These are phyloP conservation scores for Eutolmus rufibarbis DNA, from an alignment of 2,888 invertebrate species.

Conservation along the genomic window DNA sequence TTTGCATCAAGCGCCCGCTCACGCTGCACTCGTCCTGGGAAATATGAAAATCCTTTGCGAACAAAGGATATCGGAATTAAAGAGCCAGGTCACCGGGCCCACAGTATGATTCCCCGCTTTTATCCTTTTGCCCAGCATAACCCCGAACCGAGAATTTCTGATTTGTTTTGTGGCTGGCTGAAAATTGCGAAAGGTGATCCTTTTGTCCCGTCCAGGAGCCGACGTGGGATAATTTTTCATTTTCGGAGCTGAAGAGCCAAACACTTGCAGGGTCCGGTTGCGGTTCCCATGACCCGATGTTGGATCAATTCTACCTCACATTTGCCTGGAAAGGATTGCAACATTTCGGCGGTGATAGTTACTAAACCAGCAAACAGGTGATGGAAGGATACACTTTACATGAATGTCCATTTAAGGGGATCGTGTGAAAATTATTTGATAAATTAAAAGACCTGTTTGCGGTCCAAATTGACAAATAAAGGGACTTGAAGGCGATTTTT, in stretches of 20 bases:
- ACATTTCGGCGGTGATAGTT: background rate
- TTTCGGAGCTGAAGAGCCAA: background rate
- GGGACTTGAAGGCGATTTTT: background rate
- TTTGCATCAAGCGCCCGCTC: constrained; percentile 15
- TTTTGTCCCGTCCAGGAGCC: constrained; percentile 20
- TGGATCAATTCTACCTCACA: background rate
- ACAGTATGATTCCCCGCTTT: constrained; percentile 16
- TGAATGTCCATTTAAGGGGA: background rate
- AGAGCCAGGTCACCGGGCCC: constrained; percentile 4
- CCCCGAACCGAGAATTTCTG: background rate
- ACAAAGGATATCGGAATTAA: background rate
- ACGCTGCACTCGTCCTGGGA: constrained; percentile 12
- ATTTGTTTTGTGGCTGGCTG: constrained; percentile 27
- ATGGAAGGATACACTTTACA: background rate
- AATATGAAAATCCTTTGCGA: constrained; percentile 12
- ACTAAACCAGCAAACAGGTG: constrained; percentile 24
- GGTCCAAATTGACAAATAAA: background rate
- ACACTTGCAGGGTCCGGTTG: constrained; percentile 7
- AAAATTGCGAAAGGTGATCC: constrained; percentile 42
- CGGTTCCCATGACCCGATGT: constrained; percentile 26
- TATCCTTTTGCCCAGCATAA: constrained; percentile 29
- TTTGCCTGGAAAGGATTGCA: constrained; percentile 26
- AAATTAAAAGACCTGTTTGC: constrained; percentile 6
- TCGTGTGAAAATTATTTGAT: constrained; percentile 26
- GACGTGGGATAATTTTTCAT: constrained; percentile 41